phyloP scores from a whole-genome alignment of 1,140 invertebrate species.

The Drosophila equinoxialis region DNA sequence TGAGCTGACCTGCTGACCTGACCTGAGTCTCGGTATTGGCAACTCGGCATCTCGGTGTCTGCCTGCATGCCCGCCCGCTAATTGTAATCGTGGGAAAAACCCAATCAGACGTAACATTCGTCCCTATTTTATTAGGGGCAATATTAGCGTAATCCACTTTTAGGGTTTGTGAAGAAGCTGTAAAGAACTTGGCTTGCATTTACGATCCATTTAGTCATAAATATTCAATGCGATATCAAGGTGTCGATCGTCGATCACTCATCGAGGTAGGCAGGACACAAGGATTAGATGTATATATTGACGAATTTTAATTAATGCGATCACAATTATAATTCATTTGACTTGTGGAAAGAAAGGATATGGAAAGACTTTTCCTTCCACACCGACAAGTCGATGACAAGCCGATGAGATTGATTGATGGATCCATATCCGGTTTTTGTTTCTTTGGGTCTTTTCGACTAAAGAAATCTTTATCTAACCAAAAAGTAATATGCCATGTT shows the following conservation, averaged over 20 bases:
- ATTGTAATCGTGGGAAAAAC: conserved; percentile 78
- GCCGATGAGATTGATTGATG: conserved; percentile 50
- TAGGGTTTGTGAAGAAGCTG: conserved; percentile 46
- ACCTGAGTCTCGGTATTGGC: background rate
- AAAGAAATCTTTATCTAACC: conserved; percentile 8
- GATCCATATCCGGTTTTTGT: conserved; percentile 62
- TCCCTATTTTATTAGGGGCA: conserved; percentile 58
- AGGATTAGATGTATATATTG: conserved; percentile 18
- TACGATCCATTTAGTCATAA: conserved; percentile 36
- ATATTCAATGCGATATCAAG: background rate
- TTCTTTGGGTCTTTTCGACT: background rate
- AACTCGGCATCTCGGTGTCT: background rate
- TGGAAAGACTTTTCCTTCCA: background rate
- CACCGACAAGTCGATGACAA: conserved; percentile 26
- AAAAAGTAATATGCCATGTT: background rate
- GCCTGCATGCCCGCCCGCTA: conserved; percentile 44
- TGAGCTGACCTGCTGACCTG: conserved; percentile 1
- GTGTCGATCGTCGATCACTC: background rate
- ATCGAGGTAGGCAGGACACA: conserved; percentile 11
- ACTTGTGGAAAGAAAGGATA: background rate
- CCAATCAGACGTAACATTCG: conserved; percentile 75
- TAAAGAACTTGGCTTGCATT: conserved; percentile 73
- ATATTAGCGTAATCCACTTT: conserved; percentile 76
- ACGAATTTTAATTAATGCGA: conserved; percentile 28
- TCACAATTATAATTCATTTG: conserved; percentile 6